A percentile compares a stretch with the other conserved stretches of the same genome.
Evolutionary conservation across 2,113 vertebrate species (phyloP).

Genomic region (Bubo bubo): DNA sequence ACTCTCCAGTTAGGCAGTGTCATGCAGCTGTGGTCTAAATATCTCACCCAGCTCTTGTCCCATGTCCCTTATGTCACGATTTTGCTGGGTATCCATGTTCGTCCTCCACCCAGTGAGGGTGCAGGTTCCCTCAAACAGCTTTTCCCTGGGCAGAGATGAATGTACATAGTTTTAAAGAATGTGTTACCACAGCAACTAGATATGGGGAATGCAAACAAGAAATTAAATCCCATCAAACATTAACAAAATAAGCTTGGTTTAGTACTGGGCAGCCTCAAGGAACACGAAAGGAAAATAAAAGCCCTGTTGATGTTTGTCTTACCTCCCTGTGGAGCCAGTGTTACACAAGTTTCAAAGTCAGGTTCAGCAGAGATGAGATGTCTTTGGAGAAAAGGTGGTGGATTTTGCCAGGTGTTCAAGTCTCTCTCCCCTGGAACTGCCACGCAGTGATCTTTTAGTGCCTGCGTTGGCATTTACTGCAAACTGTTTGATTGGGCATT

Average conservation of each 20-base stretch:
- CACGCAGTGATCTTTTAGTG: background rate
- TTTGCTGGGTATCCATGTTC: background rate
- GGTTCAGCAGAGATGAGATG: background rate
- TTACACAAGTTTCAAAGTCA: background rate
- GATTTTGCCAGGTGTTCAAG: background rate
- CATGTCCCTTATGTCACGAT: background rate
- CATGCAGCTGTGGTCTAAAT: background rate
- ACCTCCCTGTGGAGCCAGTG: background rate
- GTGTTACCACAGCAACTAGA: background rate
- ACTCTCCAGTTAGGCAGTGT: background rate
- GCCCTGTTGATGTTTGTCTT: background rate
- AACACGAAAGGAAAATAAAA: background rate
- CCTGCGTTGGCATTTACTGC: accelerated
- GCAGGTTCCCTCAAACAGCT: background rate
- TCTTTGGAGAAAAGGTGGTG: background rate
- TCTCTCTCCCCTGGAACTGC: background rate
- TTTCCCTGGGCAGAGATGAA: background rate
- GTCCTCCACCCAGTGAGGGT: background rate
- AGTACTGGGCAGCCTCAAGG: background rate
- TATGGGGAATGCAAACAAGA: background rate
- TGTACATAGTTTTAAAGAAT: background rate
- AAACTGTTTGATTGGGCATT: background rate
- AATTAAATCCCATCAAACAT: background rate
- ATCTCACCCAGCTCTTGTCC: background rate
- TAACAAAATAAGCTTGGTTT: background rate